A percentile compares a stretch with the other conserved stretches of the same genome.
These are phyloP conservation scores for Mimachlamys varia DNA, from an alignment of 2,888 invertebrate genomes.

Conservation along the genomic window DNA sequence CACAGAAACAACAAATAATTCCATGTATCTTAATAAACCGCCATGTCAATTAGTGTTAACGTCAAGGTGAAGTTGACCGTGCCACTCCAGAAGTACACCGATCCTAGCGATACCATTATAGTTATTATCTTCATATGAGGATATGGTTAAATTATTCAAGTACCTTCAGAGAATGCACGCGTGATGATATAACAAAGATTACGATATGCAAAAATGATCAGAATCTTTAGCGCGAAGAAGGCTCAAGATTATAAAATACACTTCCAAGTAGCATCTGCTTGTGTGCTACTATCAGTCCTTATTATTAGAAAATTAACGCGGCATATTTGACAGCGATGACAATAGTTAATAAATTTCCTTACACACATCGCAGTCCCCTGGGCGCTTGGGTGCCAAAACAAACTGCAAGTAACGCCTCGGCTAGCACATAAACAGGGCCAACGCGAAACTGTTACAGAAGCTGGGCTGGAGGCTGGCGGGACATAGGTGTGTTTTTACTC, in stretches of 20 bases:
- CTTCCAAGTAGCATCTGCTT: neutral
- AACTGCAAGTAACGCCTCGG: slow-evolving; percentile 17
- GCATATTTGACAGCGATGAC: neutral
- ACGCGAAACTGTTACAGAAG: neutral
- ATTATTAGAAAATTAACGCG: slow-evolving; percentile 26
- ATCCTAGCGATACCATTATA: no score
- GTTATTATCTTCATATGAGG: no score
- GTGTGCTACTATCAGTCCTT: neutral
- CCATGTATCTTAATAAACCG: no score
- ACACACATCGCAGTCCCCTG: neutral
- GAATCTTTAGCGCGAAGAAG: neutral
- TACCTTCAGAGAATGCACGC: neutral
- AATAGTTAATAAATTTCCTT: neutral
- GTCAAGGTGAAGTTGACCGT: no score
- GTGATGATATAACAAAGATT: neutral
- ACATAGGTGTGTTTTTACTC: neutral
- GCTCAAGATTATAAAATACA: neutral
- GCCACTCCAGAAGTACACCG: no score
- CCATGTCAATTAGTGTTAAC: no score
- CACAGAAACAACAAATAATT: no score
- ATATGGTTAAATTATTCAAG: no score
- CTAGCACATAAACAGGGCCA: neutral
- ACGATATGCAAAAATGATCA: neutral
- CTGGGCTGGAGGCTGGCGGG: neutral
- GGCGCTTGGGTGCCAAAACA: neutral